Evolutionary conservation across 1,140 invertebrate genomes (phyloP), one percentile per base, ranked within the genome.

Genomic region (Liolophura sinensis): DNA sequence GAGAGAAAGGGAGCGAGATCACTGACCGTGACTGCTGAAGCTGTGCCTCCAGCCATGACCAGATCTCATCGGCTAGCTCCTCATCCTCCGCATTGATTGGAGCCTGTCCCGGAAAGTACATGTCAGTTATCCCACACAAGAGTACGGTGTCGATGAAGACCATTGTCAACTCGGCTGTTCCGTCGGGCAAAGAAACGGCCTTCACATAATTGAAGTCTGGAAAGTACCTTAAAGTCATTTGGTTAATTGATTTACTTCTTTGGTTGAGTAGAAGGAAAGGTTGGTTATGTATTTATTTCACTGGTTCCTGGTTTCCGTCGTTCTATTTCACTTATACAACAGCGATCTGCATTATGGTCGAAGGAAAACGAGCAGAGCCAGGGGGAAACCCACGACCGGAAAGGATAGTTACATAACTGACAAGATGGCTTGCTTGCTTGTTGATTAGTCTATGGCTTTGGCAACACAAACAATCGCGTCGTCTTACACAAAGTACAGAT

Each of bases 131-230:
- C 16, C 81, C 81, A 67, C 81, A 83, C 7, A 83, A 64, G 3
- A 81, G 63, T 25, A 83, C 70, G 4, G 82, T 83, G 60, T 83
- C 81, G 22, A 84, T 70, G 71, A 84, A 76, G 31, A 83, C 27
- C 22, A 83, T 63, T 40, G n/a, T 60, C 31, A 69, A 59, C 27
- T 11, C 58, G 27, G 15, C 51, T 58, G 72, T 51, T 14, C 66
- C 60, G 24, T 70, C 67, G 31, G 77, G 74, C 15, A 79, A 67
- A 5, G 69, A 48, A 46, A 80, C 79, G 16, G 69, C 68, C 62
- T 81, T 62, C 6, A 74, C 73, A 74, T 86, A 87, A 73, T 85
- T 85, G 27, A 78, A 83, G 65, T 84, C 68, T 11, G 85, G 85
- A 59, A 82, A 85, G 22, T 81, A 78, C 85, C 85, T 86, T 65